Evolutionary conservation across 2,797 vertebrate species (phyloP), one percentile per base, ranked within the genome.

Genomic region (Garrulus glandarius): DNA sequence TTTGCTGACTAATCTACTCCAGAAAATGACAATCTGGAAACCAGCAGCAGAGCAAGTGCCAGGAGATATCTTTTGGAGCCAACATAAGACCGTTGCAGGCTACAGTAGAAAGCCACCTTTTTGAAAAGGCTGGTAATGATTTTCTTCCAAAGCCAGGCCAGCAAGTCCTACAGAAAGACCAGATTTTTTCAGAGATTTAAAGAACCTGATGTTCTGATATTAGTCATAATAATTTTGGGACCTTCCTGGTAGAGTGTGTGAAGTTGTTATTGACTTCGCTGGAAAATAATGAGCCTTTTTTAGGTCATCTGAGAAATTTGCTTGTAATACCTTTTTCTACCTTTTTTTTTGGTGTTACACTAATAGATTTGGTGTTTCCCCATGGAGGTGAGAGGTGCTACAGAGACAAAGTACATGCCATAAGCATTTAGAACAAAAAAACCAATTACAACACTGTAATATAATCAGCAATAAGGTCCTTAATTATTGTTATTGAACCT

Each of bases 401-500:
- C 65, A 65, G 89, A 93, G 70, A 80, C 37, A 95, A 80, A 93
- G 46, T 63, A 87, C 13, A 46, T 65, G 61, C 34, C 91, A 74
- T 81, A 89, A 82, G 59, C 65, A 86, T 59, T 89, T 59, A 71
- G 39, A 56, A 72, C 68, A 84, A 69, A 92, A 92, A 95, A 94
- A 84, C 0, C 47, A 83, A 65, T 83, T 80, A 72, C 70, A 92
- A 39, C 26, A 63, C 44, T 86, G n/a, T 84, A 93, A 90, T 80
- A 69, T 80, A 86, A 96, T 87, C 74, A 94, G 43, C 59, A 92
- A 68, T 34, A 47, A 47, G 53, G 44, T 72, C 63, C 53, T 87
- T 95, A 96, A 92, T 95, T 95, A 89, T 81, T 93, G 47, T 50
- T 85, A 78, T 68, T 93, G 50, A 82, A 26, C 79, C 87, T 65